Conservation (phyloP, 2,113 vertebrate genomes). For the Chunga burmeisteri region DNA sequence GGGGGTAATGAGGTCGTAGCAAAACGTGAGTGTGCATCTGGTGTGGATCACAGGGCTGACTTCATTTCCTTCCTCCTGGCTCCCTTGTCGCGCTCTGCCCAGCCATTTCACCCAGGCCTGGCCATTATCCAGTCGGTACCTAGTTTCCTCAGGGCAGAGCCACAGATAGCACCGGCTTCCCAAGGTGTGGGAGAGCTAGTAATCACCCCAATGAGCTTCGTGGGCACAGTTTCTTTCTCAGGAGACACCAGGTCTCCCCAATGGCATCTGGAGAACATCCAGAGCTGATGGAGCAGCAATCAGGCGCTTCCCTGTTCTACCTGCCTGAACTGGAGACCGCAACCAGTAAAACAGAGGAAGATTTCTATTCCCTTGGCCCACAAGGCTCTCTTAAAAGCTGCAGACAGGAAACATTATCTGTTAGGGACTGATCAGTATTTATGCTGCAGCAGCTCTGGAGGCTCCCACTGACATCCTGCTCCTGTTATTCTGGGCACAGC, state of each 20-base stretch:
- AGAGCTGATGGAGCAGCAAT: neutral
- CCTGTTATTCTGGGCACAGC: conserved; percentile 62
- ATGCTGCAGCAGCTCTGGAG: conserved; percentile 16
- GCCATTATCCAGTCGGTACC: neutral
- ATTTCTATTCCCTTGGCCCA: neutral
- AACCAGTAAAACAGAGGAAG: neutral
- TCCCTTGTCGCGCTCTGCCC: neutral
- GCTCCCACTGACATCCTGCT: conserved; percentile 58
- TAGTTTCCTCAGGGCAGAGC: neutral
- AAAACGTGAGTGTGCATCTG: neutral
- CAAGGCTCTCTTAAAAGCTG: neutral
- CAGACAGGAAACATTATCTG: conserved; percentile 52
- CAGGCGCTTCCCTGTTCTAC: neutral
- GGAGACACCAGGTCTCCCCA: neutral
- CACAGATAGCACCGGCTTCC: neutral
- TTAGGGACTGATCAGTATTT: conserved; percentile 14
- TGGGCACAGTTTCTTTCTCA: neutral
- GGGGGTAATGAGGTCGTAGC: neutral
- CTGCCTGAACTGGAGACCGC: neutral
- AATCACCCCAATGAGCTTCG: neutral
- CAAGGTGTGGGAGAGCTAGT: neutral
- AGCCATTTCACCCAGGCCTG: neutral
- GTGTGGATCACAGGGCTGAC: neutral
- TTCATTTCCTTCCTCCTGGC: conserved; percentile 9
- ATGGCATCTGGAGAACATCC: neutral